Conservation (phyloP, 2,113 vertebrate species). For the Grallaria varia region DNA sequence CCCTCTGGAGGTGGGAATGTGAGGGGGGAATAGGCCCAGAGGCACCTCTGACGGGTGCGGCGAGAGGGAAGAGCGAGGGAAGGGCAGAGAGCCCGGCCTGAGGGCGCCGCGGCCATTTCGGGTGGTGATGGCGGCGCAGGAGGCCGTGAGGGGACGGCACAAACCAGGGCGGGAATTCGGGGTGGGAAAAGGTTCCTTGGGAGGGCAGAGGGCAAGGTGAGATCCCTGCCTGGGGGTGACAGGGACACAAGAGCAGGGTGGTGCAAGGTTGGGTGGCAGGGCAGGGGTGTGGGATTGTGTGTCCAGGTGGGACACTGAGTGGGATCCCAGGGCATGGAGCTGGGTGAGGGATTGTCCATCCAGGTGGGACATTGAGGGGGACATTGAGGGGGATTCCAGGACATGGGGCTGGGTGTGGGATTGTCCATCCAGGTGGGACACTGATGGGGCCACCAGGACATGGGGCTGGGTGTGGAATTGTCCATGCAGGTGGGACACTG, state of each 20-base stretch:
- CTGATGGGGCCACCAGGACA: too few species aligned
- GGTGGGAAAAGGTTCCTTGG: not conserved
- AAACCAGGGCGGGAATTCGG: too few species aligned
- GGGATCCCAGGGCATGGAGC: not conserved
- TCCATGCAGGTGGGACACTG: not conserved
- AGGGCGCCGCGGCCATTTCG: not conserved
- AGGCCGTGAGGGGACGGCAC: not conserved
- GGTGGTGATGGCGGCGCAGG: not conserved
- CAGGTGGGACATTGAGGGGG: not conserved
- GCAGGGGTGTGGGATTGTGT: not conserved
- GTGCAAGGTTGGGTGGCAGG: not conserved
- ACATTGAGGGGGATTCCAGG: not conserved
- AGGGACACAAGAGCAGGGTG: not conserved
- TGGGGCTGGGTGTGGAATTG: not conserved
- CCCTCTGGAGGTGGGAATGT: accelerated
- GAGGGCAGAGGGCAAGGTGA: not conserved
- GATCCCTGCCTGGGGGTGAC: not conserved
- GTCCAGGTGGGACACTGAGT: not conserved
- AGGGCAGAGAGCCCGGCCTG: accelerated
- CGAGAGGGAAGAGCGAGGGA: not conserved
- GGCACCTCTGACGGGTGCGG: accelerated
- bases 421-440: too few species aligned
- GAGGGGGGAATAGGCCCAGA: accelerated
- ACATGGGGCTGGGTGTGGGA: not conserved
- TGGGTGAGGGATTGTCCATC: not conserved